Evolutionary conservation across 2,888 invertebrate species (phyloP).

Genomic region (Platycheirus albimanus): DNA sequence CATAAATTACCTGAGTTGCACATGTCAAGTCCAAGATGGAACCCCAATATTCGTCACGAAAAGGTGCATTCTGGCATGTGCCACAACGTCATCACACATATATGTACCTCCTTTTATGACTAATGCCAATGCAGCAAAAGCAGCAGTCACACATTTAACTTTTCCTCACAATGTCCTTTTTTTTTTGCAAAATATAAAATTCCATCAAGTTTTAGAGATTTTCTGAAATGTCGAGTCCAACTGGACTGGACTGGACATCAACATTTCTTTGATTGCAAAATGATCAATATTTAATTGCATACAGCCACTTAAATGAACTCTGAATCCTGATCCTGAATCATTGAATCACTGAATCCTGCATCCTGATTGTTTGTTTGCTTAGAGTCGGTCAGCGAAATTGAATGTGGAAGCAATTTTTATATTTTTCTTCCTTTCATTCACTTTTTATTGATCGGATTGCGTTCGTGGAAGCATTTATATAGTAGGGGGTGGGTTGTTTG

Average conservation of each 20-base stretch:
- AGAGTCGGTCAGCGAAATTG: constrained; percentile 31
- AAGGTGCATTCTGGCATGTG: constrained; percentile 11
- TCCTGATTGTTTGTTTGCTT: constrained; percentile 17
- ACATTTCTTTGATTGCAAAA: constrained; percentile 12
- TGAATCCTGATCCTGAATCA: constrained; percentile 15
- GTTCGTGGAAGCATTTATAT: background rate
- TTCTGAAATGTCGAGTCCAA: background rate
- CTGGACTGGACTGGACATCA: background rate
- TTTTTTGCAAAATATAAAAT: constrained; percentile 12
- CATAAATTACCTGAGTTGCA: constrained; percentile 7
- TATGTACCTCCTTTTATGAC: constrained; percentile 21
- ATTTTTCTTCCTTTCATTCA: constrained; percentile 4
- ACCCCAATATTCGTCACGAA: constrained; percentile 8
- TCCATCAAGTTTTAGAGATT: background rate
- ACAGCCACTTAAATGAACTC: background rate
- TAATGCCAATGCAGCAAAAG: constrained; percentile 60
- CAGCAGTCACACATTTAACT: background rate
- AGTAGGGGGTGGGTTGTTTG: background rate
- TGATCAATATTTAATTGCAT: constrained; percentile 33
- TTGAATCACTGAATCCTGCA: constrained; percentile 7
- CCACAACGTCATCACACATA: constrained; percentile 31
- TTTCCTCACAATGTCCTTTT: constrained; percentile 34
- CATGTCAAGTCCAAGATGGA: constrained; percentile 9
- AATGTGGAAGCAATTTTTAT: constrained; percentile 14
- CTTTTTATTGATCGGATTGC: constrained; percentile 45